Conservation (phyloP, 1,140 invertebrate species). For the Metopolophium dirhodum region DNA sequence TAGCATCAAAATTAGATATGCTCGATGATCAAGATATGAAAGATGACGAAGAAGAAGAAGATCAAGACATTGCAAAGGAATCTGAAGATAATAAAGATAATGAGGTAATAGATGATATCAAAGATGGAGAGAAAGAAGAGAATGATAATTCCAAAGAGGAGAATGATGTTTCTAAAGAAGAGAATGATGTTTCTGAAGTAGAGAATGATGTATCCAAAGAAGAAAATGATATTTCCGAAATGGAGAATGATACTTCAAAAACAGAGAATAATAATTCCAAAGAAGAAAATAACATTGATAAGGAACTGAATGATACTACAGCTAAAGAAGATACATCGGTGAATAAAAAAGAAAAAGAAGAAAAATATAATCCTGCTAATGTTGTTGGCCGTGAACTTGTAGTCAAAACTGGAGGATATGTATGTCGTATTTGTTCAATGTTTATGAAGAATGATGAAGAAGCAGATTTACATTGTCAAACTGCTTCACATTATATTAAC, state of each 20-base stretch:
- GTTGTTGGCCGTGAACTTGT: slow-evolving; percentile 59
- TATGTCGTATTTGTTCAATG: slow-evolving; percentile 60
- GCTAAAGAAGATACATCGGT: slow-evolving; percentile 47
- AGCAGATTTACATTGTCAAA: slow-evolving; percentile 60
- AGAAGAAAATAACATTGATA: slow-evolving; percentile 26
- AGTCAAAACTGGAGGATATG: slow-evolving; percentile 59
- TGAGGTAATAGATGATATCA: slow-evolving; percentile 52
- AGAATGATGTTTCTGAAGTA: slow-evolving; percentile 40
- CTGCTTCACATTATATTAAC: slow-evolving; percentile 60
- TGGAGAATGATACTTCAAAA: neutral
- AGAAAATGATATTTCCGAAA: neutral
- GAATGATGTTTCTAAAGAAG: slow-evolving; percentile 60
- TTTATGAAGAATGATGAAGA: slow-evolving; percentile 60
- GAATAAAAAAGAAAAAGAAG: slow-evolving; percentile 57
- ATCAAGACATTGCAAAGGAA: neutral
- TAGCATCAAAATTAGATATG: slow-evolving; percentile 29
- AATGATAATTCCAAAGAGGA: slow-evolving; percentile 58
- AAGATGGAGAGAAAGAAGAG: slow-evolving; percentile 58
- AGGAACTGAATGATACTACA: slow-evolving; percentile 57
- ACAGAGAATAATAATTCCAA: slow-evolving; percentile 60
- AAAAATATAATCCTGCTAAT: slow-evolving; percentile 59
- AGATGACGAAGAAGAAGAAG: slow-evolving; percentile 25
- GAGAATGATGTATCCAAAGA: slow-evolving; percentile 57
- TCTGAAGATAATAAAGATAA: neutral
- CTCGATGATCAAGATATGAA: slow-evolving; percentile 58